These are phyloP conservation scores for Lycopodina hypogea DNA, from an alignment of 37 sponge, comb jelly and placozoan genomes.

Conservation along the genomic window DNA sequence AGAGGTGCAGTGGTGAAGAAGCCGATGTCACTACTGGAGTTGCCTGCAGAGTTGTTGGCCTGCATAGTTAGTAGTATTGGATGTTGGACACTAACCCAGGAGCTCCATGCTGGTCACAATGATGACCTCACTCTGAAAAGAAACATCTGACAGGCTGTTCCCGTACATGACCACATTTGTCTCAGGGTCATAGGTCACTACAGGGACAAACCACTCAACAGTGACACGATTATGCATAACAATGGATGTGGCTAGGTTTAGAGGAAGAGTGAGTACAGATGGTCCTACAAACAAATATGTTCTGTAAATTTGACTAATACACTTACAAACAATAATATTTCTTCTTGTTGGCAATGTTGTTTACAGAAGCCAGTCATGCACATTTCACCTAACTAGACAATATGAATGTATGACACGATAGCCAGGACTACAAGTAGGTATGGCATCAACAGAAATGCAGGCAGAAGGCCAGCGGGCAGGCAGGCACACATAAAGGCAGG, in stretches of 20 bases:
- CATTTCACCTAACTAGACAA: too few species aligned
- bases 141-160: background rate
- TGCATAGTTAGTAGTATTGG: conserved; percentile 31
- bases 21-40: background rate
- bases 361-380: too few species aligned
- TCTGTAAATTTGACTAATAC: background rate
- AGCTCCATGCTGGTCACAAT: conserved; percentile 6
- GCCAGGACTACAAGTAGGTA: too few species aligned
- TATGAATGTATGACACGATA: too few species aligned
- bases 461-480: too few species aligned
- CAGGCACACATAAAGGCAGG: too few species aligned
- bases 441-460: too few species aligned
- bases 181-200: conserved; percentile 50
- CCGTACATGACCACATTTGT: conserved; percentile 40
- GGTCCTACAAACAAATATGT: conserved; percentile 15
- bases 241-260: conserved; percentile 4
- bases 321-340: too few species aligned
- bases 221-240: conserved; percentile 13
- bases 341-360: too few species aligned
- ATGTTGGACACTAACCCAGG: conserved; percentile 21
- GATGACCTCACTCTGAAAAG: background rate
- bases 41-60: conserved; percentile 32
- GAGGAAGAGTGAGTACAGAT: background rate
- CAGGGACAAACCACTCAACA: conserved; percentile 33
- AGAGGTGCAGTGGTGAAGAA: conserved; percentile 7